These are phyloP conservation scores for Branchinecta lynchi DNA, from an alignment of 1,140 invertebrate genomes.

Conservation along the genomic window DNA sequence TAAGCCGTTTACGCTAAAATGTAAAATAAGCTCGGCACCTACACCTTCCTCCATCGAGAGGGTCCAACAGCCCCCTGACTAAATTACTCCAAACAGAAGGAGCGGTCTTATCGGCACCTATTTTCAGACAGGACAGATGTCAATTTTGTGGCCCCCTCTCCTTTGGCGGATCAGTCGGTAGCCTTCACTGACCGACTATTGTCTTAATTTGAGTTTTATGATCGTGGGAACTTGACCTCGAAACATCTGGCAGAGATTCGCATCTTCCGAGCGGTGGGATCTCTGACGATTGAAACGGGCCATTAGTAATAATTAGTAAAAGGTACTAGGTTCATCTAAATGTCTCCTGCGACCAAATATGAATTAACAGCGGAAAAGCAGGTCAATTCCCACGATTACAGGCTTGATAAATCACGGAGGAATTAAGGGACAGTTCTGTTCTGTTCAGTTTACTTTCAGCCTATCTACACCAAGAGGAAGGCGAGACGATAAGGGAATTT, in stretches of 20 bases:
- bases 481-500: no score
- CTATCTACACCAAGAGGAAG: no score
- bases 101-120: neutral
- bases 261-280: no score
- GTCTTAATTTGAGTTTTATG: slow-evolving; percentile 10
- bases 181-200: neutral
- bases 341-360: no score
- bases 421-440: no score
- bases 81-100: neutral
- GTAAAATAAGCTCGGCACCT: neutral
- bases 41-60: neutral
- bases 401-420: no score
- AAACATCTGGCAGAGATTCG: neutral
- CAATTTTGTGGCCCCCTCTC: neutral
- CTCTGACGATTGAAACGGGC: no score
- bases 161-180: neutral
- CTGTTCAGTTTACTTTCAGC: no score
- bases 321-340: no score
- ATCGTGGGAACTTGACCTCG: slow-evolving; percentile 2
- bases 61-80: neutral
- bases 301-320: no score
- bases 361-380: no score
- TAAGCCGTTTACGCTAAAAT: neutral
- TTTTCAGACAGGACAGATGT: neutral
- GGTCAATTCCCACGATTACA: no score